Evolutionary conservation across 2,888 invertebrate species (phyloP).

Genomic region (Reticulitermes lucifugus): DNA sequence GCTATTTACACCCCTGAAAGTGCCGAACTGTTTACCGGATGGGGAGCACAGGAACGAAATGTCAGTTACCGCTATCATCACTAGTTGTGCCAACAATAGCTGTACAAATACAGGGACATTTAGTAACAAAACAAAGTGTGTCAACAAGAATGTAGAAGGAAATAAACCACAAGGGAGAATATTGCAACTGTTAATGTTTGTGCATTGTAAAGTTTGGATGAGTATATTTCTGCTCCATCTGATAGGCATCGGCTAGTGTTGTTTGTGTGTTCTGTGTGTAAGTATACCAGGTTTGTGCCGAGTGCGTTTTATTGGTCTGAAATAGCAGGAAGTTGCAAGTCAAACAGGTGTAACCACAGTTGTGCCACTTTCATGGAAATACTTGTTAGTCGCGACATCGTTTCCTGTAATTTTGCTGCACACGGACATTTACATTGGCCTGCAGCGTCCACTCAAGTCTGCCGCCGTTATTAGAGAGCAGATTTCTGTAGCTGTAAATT

Average conservation of each 20-base stretch:
- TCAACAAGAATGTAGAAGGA: background rate
- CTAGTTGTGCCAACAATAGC: background rate
- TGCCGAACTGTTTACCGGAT: background rate
- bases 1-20: background rate
- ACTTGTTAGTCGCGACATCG: too few relatives aligned
- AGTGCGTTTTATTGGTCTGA: background rate
- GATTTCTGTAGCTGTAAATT: too few relatives aligned
- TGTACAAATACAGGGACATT: background rate
- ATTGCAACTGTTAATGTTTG: constrained; percentile 1
- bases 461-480: too few relatives aligned
- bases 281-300: background rate
- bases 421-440: too few relatives aligned
- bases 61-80: background rate
- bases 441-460: too few relatives aligned
- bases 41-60: background rate
- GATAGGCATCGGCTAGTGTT: background rate
- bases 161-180: background rate
- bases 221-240: background rate
- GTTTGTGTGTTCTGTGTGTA: background rate
- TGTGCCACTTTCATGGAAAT: too few relatives aligned
- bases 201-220: background rate
- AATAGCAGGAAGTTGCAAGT: background rate
- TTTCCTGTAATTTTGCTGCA: too few relatives aligned
- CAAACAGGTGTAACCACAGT: too few relatives aligned
- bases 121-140: background rate